Evolutionary conservation across 2,113 vertebrate genomes (phyloP).

Genomic region (Campylorhamphus procurvoides): DNA sequence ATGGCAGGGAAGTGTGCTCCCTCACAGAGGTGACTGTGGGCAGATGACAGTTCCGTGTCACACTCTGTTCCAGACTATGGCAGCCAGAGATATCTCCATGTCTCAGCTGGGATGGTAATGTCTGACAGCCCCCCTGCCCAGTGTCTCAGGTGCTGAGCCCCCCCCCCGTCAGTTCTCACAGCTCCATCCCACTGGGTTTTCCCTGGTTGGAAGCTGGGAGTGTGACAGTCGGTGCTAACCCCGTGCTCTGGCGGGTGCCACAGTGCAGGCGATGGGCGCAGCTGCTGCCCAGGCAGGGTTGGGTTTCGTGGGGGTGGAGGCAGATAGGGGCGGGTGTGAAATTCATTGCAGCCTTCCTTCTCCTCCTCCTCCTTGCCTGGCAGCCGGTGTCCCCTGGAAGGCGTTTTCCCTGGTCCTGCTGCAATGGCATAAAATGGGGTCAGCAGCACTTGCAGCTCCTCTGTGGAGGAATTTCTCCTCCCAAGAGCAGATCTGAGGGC

Average conservation of each 20-base stretch:
- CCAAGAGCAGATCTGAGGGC: background rate
- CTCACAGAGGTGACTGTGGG: background rate
- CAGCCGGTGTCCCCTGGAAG: background rate
- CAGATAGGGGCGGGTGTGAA: slow-evolving; percentile 22
- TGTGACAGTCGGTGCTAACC: background rate
- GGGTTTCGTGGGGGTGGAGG: slow-evolving; percentile 43
- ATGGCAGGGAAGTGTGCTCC: fast-evolving
- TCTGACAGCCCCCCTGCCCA: background rate
- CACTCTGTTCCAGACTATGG: background rate
- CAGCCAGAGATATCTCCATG: fast-evolving
- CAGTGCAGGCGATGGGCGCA: background rate
- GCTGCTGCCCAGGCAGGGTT: slow-evolving; percentile 47
- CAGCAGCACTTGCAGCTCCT: background rate
- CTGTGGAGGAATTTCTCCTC: background rate
- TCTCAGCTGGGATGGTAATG: background rate
- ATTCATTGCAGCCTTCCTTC: slow-evolving; percentile 42
- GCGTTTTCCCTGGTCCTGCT: background rate
- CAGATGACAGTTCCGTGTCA: background rate
- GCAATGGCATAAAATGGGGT: background rate
- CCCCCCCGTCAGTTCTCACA: background rate
- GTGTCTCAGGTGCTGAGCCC: background rate
- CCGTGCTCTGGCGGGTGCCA: background rate
- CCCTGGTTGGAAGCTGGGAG: background rate
- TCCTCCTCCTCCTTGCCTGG: background rate
- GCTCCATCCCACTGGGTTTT: background rate